Conservation (phyloP, 2,888 invertebrate species). For the Calameuta pallipes region DNA sequence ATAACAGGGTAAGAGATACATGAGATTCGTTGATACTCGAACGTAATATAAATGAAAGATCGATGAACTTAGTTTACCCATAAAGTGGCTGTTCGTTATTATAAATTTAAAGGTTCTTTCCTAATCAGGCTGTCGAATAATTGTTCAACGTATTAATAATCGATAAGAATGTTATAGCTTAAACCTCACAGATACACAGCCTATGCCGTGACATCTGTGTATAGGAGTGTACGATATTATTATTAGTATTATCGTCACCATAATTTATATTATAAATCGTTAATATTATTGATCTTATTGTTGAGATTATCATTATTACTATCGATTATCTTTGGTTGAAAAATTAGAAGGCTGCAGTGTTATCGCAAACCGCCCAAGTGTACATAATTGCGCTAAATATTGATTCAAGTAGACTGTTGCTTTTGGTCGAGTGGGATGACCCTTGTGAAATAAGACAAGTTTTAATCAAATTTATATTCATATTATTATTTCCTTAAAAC, state of each 20-base stretch:
- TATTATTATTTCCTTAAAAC: no score
- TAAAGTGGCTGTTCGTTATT: no score
- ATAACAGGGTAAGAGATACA: not conserved
- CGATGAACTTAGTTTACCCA: no score
- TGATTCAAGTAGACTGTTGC: conserved; percentile 16
- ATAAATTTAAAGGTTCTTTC: conserved; percentile 33
- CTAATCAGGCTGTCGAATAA: conserved; percentile 49
- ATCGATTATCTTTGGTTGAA: not conserved
- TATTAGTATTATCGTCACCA: conserved; percentile 15
- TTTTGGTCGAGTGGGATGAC: not conserved
- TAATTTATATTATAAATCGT: not conserved
- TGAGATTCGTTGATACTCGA: not conserved
- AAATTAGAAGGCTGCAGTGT: conserved; percentile 41
- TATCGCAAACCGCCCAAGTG: conserved; percentile 41
- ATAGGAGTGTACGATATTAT: conserved; percentile 43
- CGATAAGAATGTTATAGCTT: conserved; percentile 48
- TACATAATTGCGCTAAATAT: conserved; percentile 9
- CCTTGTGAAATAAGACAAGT: no score
- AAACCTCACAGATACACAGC: conserved; percentile 52
- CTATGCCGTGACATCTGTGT: conserved; percentile 49
- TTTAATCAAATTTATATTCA: no score
- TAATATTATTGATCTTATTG: no score
- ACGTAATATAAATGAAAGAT: no score
- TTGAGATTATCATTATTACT: not conserved
- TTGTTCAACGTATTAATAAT: conserved; percentile 42